These are phyloP conservation scores for Pampusana beccarii DNA, from an alignment of 2,113 vertebrate genomes.

Conservation along the genomic window DNA sequence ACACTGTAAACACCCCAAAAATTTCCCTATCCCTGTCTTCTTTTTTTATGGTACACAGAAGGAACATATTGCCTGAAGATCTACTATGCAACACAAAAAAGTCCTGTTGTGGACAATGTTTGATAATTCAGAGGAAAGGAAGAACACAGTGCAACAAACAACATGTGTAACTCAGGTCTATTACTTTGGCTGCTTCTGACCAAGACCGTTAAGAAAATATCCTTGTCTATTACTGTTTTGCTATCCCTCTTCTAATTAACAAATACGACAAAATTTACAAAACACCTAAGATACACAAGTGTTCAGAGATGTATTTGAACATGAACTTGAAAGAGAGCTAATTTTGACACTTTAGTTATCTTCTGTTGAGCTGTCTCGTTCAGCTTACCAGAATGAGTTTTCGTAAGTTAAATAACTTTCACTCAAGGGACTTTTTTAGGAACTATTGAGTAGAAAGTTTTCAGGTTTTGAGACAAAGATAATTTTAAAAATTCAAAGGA, in stretches of 20 bases:
- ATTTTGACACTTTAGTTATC: background rate
- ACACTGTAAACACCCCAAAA: background rate
- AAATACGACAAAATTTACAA: background rate
- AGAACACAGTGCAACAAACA: background rate
- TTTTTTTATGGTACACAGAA: background rate
- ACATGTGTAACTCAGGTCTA: background rate
- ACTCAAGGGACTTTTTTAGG: background rate
- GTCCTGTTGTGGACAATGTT: background rate
- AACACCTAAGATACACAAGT: background rate
- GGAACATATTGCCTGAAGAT: background rate
- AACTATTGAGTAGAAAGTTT: background rate
- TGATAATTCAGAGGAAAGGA: background rate
- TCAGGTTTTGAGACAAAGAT: background rate
- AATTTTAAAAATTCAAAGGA: background rate
- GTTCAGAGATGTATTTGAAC: conserved; percentile 23
- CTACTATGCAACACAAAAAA: background rate
- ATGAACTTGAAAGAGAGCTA: background rate
- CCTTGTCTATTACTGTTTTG: background rate
- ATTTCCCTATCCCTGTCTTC: background rate
- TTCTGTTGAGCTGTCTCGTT: background rate
- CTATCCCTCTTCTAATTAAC: background rate
- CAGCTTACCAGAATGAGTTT: background rate
- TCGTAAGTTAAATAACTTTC: background rate
- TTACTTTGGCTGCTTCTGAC: conserved; percentile 11
- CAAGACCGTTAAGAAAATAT: background rate